Base-by-base conservation (phyloP, 2,888 invertebrate species). In the Cataglyphis albicans region DNA sequence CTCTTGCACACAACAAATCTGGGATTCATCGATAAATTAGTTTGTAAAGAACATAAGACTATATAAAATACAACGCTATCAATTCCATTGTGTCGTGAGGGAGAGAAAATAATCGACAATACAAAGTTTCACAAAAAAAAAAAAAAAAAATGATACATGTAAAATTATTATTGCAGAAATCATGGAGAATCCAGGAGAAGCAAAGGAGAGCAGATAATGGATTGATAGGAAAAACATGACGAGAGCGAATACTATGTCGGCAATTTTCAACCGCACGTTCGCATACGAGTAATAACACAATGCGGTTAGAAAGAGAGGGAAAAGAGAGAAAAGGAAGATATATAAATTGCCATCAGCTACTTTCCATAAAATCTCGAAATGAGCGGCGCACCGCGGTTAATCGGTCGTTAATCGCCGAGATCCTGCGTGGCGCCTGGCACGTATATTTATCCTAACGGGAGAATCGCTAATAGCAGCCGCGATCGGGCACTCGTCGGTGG, bases 401-500 rank as follows among this genome's bases (percentile, higher is more conserved):
- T 89, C 89, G 82, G 75, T 44, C 89, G 83, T 89, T 89, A 89
- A 89, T 89, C 89, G 89, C 83, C 80, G 55, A 78, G 86, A 87
- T 86, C 75, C 84, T 76, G 76, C 35, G 82, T 86, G 90, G 86
- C 90, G 89, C 87, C 86, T 80, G 86, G 75, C 89, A 84, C 87
- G 86, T 91, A 90, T 91, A 90, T 91, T 91, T 91, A 91, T 91
- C 88, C 90, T 92, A 92, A 92, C 92, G 92, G 92, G 89, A 92
- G 88, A 90, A 91, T 92, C 89, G 86, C 88, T 91, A 91, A 91
- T 91, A 90, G 91, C 86, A 83, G 83, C 72, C 57, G 86, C 84
- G 75, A 83, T 73, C 80, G 87, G 87, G 85, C 82, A 83, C 82
- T 59, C 48, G 61, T 65, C 52, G 63, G 73, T 80, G 74, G 67